Percentiles rank a stretch among this genome's conserved stretches.
Evolutionary conservation across 1,140 invertebrate species (phyloP).

Genomic region (Diorhabda elongata): DNA sequence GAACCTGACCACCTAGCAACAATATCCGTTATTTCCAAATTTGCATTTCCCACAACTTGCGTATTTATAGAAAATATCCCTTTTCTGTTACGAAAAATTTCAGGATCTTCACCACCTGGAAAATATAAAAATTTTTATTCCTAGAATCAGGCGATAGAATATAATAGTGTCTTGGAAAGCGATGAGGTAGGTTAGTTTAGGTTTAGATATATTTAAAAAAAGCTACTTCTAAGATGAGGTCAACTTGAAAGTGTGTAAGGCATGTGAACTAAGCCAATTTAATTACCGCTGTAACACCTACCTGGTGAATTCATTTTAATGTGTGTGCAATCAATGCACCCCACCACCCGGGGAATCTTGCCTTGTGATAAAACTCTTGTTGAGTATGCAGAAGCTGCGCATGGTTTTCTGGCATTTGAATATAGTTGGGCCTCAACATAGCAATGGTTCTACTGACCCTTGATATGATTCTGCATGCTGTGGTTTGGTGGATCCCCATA

Average conservation of each 20-base stretch:
- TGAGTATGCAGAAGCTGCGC: too few relatives aligned
- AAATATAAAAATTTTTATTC: not conserved
- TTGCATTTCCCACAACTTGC: too few relatives aligned
- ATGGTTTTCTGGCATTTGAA: too few relatives aligned
- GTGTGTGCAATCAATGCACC: constrained; percentile 8
- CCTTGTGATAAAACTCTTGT: too few relatives aligned
- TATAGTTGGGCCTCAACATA: too few relatives aligned
- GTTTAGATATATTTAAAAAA: too few relatives aligned
- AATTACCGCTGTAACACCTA: not conserved
- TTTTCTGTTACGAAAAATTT: constrained; percentile 43
- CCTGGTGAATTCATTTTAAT: constrained; percentile 8
- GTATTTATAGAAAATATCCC: too few relatives aligned
- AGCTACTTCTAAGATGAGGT: too few relatives aligned
- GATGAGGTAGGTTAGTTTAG: not conserved
- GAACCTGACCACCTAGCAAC: too few relatives aligned
- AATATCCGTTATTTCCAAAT: too few relatives aligned
- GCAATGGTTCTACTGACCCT: not conserved
- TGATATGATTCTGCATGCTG: not conserved
- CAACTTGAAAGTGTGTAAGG: too few relatives aligned
- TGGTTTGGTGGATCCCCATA: not conserved
- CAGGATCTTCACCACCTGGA: constrained; percentile 24
- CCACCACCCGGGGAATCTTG: not conserved
- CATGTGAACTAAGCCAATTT: too few relatives aligned
- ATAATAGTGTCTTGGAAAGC: not conserved
- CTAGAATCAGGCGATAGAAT: not conserved